Base-by-base conservation (phyloP, 2,888 invertebrate genomes). In the Agapetus fuscipes region DNA sequence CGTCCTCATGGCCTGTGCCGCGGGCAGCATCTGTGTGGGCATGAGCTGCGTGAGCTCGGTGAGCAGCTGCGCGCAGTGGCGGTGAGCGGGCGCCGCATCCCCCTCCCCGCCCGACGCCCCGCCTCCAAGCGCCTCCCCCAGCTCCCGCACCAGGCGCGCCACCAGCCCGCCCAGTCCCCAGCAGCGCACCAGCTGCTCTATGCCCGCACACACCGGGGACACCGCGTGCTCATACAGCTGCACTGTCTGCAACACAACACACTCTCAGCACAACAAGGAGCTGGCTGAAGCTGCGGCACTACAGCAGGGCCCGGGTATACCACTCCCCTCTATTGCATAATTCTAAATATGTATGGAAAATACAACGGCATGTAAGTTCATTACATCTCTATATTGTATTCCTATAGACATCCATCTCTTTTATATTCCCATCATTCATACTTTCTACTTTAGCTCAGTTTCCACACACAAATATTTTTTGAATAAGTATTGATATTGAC, bases 161-260 rank as follows among this genome's bases (percentile, higher is more conserved):
- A 87, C 73, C 52, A 88, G 72, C 36, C 78, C 75, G 43, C 74
- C 77, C 48, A 80, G 76, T 9, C 73, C 74, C 59, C 76, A 82
- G 33, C 78, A 74, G 48, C 71, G 71, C 2, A 81, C 77, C 52
- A 88, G 66, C 43, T 80, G 70, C 25, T 79, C 72, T 1, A 88
- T 76, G 17, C 83, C 83, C 41, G 74, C 72, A 17, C 83, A 80
- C 49, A 87, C 68, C 16, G 80, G 76, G 9, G 65, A 59, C 1
- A 78, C 76, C 24, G 86, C 62, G 60, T 82, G 79, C 51, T 90
- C 89, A 53, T 76, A 72, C 50, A 79, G 72, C 64, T 86, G 85
- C 17, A 90, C 67, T 34, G 86, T 56, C 75, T 88, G 71, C 68
- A n/a, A 27, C 5, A 35, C 9, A 20, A 20, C 4, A 28, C 4